A percentile compares a stretch with the other conserved stretches of the same genome.
Evolutionary conservation across 2,113 vertebrate species (phyloP).

Genomic region (Indicator indicator): DNA sequence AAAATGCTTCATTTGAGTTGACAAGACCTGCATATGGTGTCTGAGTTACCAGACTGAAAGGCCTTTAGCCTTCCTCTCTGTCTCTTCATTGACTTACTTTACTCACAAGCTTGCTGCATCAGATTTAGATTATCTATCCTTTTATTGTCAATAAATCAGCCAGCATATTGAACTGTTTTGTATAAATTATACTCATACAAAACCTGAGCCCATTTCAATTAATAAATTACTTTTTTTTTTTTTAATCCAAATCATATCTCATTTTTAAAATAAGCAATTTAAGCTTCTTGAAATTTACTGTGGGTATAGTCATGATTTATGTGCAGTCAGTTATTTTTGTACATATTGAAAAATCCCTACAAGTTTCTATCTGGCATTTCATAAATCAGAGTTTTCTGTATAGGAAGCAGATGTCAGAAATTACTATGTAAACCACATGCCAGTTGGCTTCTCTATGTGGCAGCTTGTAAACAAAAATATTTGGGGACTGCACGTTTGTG

Average conservation of each 20-base stretch:
- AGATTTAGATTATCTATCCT: not conserved
- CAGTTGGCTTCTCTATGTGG: slow-evolving; percentile 69
- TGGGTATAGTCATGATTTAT: not conserved
- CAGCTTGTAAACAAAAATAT: slow-evolving; percentile 69
- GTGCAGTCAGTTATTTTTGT: slow-evolving; percentile 32
- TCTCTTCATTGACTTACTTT: not conserved
- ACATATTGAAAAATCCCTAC: slow-evolving; percentile 1
- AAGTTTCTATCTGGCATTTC: slow-evolving; percentile 45
- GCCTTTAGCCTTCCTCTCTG: not conserved
- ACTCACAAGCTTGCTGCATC: not conserved
- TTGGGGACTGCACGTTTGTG: slow-evolving; percentile 46
- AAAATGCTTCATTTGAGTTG: not conserved
- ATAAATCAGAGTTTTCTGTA: slow-evolving; percentile 43
- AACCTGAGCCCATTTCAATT: not conserved
- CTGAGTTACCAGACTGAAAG: not conserved
- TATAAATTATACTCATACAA: not conserved
- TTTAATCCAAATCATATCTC: not conserved
- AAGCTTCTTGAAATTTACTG: not conserved
- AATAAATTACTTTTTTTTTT: not conserved
- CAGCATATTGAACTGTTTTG: not conserved
- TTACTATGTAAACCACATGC: slow-evolving; percentile 47
- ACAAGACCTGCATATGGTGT: not conserved
- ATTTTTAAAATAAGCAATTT: not conserved
- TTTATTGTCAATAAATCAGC: not conserved
- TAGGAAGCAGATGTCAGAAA: slow-evolving; percentile 51